Base-by-base conservation (phyloP, 53 echinoderm and acorn worm genomes). In the Temnopleurus reevesii region DNA sequence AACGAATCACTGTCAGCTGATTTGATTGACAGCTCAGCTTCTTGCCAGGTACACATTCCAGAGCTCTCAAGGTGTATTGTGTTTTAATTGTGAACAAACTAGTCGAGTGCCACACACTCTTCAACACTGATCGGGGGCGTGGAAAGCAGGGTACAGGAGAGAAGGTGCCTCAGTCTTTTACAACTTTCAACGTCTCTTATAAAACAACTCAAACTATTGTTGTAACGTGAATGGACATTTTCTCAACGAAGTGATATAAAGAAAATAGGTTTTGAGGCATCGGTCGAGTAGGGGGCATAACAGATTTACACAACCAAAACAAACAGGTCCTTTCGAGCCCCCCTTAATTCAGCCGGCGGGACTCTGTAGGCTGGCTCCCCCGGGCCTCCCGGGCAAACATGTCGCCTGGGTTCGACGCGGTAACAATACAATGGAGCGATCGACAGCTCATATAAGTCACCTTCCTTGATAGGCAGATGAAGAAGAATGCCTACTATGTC, bases 341-440 rank as follows among this genome's bases (percentile, higher is more conserved):
- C 85, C 60, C 85, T 85, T 85, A 85, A 85, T 60, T 85, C 85
- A 59, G 59, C 83, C 85, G 49, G 85, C 85, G 85, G 85, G 85
- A 85, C 26, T 41, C 85, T 44, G 60, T 38, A 57, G 43, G 59
- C 23, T 36, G 49, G 59, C 59, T 85, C 85, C 85, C 85, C 85
- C 44, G 25, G 85, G 85, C 85, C 85, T 85, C 85, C 60, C 61
- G 60, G 60, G 85, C 85, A 85, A 85, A 85, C 85, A 85, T 85
- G 85, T 85, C 60, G 59, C 60, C 59, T 43, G 35, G 85, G 38
- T 26, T 85, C 85, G 85, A 59, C 60, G 61, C 61, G 85, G 49
- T 85, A 58, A 60, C 59, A 60, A 85, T 47, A 85, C 85, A 85
- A 85, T 59, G 46, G 85, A 45, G 9, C 85, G 60, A 60, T 85